These are phyloP conservation scores for Metopolophium dirhodum DNA, from an alignment of 1,140 invertebrate genomes.

Conservation along the genomic window DNA sequence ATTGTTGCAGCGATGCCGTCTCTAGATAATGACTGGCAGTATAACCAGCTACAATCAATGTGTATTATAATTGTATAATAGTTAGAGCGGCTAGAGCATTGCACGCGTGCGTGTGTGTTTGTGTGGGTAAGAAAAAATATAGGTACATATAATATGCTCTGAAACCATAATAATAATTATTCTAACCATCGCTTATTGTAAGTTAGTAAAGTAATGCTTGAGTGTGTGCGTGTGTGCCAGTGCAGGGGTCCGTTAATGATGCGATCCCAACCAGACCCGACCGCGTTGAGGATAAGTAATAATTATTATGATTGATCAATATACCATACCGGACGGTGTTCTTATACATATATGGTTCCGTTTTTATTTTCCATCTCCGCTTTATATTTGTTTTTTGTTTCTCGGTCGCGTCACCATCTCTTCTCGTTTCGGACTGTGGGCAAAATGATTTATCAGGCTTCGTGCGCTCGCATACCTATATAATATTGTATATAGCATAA, in stretches of 20 bases:
- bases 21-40: neutral
- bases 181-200: neutral
- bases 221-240: neutral
- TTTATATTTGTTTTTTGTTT: neutral
- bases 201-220: neutral
- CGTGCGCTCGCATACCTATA: neutral
- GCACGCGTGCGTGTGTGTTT: neutral
- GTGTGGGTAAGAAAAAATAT: neutral
- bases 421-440: neutral
- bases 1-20: neutral
- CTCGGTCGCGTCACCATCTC: neutral
- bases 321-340: neutral
- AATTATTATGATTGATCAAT: conserved; percentile 15
- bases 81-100: neutral
- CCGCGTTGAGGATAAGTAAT: neutral
- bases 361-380: neutral
- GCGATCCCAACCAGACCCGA: conserved; percentile 7
- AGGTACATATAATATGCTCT: neutral
- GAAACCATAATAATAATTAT: neutral
- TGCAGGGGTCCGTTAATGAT: neutral
- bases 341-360: neutral
- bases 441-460: neutral
- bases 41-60: neutral
- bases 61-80: no score
- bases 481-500: neutral